A percentile compares a stretch with the other conserved stretches of the same genome.
These are phyloP conservation scores for Chloropsis cyanopogon DNA, from an alignment of 2,113 vertebrate genomes.

Conservation along the genomic window DNA sequence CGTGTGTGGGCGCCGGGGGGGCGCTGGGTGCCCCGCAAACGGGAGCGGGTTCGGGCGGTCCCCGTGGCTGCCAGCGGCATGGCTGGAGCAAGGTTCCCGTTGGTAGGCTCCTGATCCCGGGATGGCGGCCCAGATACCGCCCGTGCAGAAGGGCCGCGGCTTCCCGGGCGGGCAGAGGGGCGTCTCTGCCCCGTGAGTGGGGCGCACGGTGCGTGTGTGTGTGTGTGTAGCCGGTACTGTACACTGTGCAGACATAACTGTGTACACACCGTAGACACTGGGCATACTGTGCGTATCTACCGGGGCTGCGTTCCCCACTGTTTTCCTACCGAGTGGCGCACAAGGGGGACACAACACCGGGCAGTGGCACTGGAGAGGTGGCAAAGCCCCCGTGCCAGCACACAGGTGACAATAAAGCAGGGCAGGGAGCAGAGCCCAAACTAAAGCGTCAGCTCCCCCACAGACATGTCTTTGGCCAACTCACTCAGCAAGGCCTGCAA, in stretches of 20 bases:
- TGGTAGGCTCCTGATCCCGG: background rate
- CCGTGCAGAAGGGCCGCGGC: background rate
- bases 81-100: background rate
- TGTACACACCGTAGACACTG: background rate
- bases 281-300: accelerated
- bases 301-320: accelerated
- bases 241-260: accelerated
- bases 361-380: accelerated
- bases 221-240: background rate
- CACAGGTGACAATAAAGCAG: background rate
- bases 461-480: accelerated
- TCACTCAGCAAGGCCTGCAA: background rate
- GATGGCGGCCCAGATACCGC: background rate
- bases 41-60: too few relatives aligned
- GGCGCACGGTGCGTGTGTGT: accelerated
- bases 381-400: background rate
- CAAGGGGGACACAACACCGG: accelerated
- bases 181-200: background rate
- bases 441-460: accelerated
- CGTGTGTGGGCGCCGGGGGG: accelerated
- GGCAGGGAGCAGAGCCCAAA: background rate
- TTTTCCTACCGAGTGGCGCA: background rate
- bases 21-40: accelerated
- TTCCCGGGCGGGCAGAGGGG: background rate
- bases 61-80: background rate